Evolutionary conservation across 2,113 vertebrate genomes (phyloP).

Genomic region (Carassius auratus): DNA sequence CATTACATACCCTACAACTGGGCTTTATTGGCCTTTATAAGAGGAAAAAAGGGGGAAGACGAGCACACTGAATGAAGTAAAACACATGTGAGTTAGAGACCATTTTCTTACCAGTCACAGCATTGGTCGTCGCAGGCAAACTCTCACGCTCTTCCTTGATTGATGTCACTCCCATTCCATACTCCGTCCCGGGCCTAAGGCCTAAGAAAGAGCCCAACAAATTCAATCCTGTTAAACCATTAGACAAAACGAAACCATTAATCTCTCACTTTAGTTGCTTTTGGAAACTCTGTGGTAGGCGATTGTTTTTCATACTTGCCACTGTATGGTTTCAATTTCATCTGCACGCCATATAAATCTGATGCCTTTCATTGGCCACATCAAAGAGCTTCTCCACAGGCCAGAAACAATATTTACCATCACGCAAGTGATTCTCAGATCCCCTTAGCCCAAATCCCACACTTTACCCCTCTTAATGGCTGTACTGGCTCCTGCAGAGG

Average conservation of each 20-base stretch:
- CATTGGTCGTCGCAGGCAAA: constrained; percentile 89
- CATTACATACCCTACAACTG: background rate
- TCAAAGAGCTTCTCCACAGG: constrained; percentile 51
- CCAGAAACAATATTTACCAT: constrained; percentile 62
- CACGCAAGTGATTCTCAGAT: constrained; percentile 58
- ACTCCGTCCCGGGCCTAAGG: constrained; percentile 92
- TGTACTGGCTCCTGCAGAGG: constrained; percentile 75
- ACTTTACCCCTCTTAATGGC: constrained; percentile 61
- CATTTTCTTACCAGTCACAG: constrained; percentile 85
- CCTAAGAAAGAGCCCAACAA: constrained; percentile 68
- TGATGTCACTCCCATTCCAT: constrained; percentile 94
- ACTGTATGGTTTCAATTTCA: constrained; percentile 35
- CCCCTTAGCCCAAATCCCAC: constrained; percentile 61
- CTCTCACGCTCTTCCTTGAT: constrained; percentile 91
- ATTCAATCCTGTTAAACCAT: background rate
- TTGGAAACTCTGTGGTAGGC: constrained; percentile 9
- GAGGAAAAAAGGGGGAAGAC: background rate
- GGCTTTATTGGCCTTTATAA: background rate
- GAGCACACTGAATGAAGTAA: background rate
- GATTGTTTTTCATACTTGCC: constrained; percentile 26
- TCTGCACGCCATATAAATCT: constrained; percentile 2
- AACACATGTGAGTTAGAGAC: background rate
- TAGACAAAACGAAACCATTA: background rate
- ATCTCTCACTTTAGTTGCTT: background rate
- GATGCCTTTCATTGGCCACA: background rate